A percentile compares a stretch with the other conserved stretches of the same genome.
phyloP scores from a whole-genome alignment of 2,888 invertebrate species.

The Sturmia bella region DNA sequence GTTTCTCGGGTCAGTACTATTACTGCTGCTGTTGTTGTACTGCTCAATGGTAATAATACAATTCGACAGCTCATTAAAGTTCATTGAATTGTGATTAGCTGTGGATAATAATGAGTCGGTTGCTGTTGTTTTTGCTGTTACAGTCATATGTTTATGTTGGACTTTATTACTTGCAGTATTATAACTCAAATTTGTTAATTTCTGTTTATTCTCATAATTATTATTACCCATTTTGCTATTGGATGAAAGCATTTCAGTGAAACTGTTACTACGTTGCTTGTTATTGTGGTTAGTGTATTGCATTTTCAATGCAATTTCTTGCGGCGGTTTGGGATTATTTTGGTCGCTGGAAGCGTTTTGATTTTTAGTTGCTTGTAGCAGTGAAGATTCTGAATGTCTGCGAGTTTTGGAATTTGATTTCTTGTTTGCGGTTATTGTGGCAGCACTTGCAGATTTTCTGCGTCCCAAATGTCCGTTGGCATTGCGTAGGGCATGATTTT shows the following conservation, averaged over 20 bases:
- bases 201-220: slow-evolving; percentile 63
- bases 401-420: slow-evolving; percentile 65
- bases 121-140: slow-evolving; percentile 49
- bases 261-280: slow-evolving; percentile 78
- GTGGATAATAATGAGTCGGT: slow-evolving; percentile 57
- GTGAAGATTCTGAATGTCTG: slow-evolving; percentile 67
- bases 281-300: slow-evolving; percentile 48
- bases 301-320: slow-evolving; percentile 59
- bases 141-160: slow-evolving; percentile 63
- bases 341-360: slow-evolving; percentile 44
- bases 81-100: slow-evolving; percentile 81
- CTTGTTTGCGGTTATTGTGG: slow-evolving; percentile 39
- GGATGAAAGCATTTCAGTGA: slow-evolving; percentile 73
- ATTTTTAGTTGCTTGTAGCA: slow-evolving; percentile 56
- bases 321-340: slow-evolving; percentile 54
- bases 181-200: slow-evolving; percentile 49
- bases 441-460: slow-evolving; percentile 78
- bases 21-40: slow-evolving; percentile 59
- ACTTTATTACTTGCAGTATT: slow-evolving; percentile 42
- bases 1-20: slow-evolving; percentile 39
- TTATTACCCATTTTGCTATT: slow-evolving; percentile 54
- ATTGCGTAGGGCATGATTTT: slow-evolving; percentile 86
- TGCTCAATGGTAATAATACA: slow-evolving; percentile 82
- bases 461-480: slow-evolving; percentile 77
- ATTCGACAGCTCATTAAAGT: slow-evolving; percentile 82